These are phyloP conservation scores for Sarcophaga carnaria DNA, from an alignment of 2,888 invertebrate species.

Conservation along the genomic window DNA sequence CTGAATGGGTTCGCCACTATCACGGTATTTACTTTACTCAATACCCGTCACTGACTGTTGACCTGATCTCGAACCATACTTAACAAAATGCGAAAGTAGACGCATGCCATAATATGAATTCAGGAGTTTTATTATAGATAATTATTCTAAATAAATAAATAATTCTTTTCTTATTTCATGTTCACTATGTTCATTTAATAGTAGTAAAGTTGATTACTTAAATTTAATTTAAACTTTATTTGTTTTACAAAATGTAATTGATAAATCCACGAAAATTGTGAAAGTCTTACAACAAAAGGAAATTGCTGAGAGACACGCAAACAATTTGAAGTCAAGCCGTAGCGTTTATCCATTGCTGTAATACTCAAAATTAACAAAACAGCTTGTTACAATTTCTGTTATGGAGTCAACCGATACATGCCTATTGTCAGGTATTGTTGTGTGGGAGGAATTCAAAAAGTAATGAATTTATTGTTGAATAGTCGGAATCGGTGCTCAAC, in stretches of 20 bases:
- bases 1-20: constrained; percentile 92
- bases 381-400: too few species aligned
- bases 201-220: constrained; percentile 14
- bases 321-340: constrained; percentile 43
- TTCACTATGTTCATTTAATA: constrained; percentile 25
- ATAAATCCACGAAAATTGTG: constrained; percentile 18
- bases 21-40: constrained; percentile 89
- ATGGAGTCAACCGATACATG: too few species aligned
- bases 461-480: too few species aligned
- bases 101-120: constrained; percentile 92
- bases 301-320: constrained; percentile 68
- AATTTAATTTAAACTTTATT: constrained; percentile 21
- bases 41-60: constrained; percentile 98
- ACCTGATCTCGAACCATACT: constrained; percentile 99
- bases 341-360: too few species aligned
- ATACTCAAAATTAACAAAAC: too few species aligned
- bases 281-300: constrained; percentile 20
- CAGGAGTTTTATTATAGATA: constrained; percentile 91
- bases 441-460: too few species aligned
- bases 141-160: constrained; percentile 33
- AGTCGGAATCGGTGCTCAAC: too few species aligned
- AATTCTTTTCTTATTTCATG: constrained; percentile 63
- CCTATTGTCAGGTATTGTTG: too few species aligned
- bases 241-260: constrained; percentile 32
- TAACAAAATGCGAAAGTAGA: constrained; percentile 99